A percentile compares a stretch with the other conserved stretches of the same genome.
Evolutionary conservation across 2,797 vertebrate genomes (phyloP).

Genomic region (Danio albolineatus): DNA sequence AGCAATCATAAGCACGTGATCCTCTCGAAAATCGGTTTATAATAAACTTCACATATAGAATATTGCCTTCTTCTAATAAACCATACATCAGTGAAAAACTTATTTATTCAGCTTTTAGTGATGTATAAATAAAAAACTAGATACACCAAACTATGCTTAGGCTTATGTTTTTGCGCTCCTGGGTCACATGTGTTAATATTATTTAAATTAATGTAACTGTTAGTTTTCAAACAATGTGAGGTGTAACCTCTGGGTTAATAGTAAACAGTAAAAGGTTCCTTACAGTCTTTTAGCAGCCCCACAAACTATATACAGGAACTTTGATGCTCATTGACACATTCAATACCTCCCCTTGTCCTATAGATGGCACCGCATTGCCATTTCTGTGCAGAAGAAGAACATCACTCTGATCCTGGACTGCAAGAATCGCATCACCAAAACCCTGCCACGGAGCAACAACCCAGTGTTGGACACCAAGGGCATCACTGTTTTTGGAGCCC

Average conservation of each 20-base stretch:
- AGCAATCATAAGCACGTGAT: too few relatives aligned
- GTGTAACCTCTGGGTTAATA: background rate
- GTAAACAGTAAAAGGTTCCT: background rate
- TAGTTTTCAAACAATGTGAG: background rate
- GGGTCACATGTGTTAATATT: too few relatives aligned
- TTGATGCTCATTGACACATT: background rate
- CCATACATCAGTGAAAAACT: too few relatives aligned
- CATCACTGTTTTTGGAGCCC: conserved; percentile 89
- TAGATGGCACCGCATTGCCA: conserved; percentile 91
- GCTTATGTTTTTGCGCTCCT: too few relatives aligned
- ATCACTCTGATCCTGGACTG: conserved; percentile 92
- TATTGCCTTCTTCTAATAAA: too few relatives aligned
- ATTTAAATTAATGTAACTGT: background rate
- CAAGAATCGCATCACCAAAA: conserved; percentile 84
- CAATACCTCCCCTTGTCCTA: conserved; percentile 50
- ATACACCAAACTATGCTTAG: too few relatives aligned
- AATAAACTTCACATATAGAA: too few relatives aligned
- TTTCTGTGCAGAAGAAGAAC: conserved; percentile 88
- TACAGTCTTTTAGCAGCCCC: too few relatives aligned
- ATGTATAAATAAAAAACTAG: too few relatives aligned
- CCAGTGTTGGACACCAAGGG: conserved; percentile 87
- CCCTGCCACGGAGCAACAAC: conserved; percentile 81
- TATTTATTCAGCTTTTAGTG: too few relatives aligned
- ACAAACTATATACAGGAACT: background rate
- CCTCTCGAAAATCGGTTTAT: too few relatives aligned